Conservation (phyloP, 2,888 invertebrate genomes). For the Eilema depressum region DNA sequence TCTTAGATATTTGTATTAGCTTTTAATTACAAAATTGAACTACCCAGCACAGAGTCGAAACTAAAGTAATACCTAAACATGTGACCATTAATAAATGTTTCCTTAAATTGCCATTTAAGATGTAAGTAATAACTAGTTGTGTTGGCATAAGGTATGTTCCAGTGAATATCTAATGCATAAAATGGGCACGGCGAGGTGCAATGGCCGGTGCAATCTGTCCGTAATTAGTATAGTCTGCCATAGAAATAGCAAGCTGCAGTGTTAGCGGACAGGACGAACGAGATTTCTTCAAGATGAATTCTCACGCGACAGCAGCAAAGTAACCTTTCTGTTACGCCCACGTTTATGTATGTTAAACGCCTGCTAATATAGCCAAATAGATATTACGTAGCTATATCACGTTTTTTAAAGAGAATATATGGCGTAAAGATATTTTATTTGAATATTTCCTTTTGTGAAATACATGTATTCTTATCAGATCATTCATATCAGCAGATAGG, state of each 20-base stretch:
- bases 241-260: slow-evolving; percentile 47
- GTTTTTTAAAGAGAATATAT: not conserved
- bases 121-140: not conserved
- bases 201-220: slow-evolving; percentile 71
- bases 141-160: not conserved
- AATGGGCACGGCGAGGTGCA: slow-evolving; percentile 61
- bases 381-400: slow-evolving; percentile 1
- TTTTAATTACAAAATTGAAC: no score
- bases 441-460: not conserved
- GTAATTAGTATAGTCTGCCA: slow-evolving; percentile 69
- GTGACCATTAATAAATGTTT: not conserved
- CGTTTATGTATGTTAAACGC: slow-evolving; percentile 37
- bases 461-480: not conserved
- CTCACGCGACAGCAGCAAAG: slow-evolving; percentile 57
- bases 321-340: slow-evolving; percentile 52
- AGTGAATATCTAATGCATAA: slow-evolving; percentile 60
- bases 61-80: not conserved
- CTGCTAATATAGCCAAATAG: slow-evolving; percentile 17
- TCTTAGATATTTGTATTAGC: not conserved
- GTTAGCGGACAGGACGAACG: slow-evolving; percentile 47
- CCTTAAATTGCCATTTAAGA: not conserved
- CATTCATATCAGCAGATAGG: not conserved
- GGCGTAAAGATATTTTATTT: not conserved
- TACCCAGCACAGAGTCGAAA: no score
- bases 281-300: slow-evolving; percentile 61